Evolutionary conservation across 2,888 invertebrate species (phyloP).

Genomic region (Campoplex nolae): DNA sequence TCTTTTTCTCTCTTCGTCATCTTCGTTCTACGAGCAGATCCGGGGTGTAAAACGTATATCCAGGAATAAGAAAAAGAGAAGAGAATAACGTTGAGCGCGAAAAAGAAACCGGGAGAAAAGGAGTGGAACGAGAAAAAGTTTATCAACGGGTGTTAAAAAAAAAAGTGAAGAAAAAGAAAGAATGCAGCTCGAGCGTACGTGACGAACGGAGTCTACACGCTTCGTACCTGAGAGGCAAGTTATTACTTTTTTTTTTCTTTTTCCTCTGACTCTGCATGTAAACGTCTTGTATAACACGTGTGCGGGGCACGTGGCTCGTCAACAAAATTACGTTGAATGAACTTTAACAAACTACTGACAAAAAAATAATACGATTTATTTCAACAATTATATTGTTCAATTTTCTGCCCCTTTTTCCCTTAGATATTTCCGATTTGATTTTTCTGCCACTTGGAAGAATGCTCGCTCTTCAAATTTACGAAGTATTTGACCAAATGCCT

Average conservation of each 20-base stretch:
- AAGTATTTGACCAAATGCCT: neutral
- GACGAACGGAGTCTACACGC: conserved; percentile 78
- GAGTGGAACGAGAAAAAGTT: conserved; percentile 51
- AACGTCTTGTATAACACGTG: conserved; percentile 22
- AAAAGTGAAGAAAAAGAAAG: conserved; percentile 69
- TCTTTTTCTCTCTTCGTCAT: neutral
- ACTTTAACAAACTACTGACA: neutral
- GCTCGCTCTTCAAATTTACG: neutral
- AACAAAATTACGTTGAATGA: conserved; percentile 6
- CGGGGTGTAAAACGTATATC: conserved; percentile 40
- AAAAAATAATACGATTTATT: neutral
- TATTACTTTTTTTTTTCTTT: conserved; percentile 26
- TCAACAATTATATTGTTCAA: neutral
- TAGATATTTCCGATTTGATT: neutral
- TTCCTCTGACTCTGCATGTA: conserved; percentile 7
- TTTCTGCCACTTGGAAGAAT: neutral
- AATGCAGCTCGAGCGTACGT: conserved; percentile 77
- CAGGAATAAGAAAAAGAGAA: conserved; percentile 29
- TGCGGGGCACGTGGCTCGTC: conserved; percentile 31
- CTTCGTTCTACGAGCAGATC: conserved; percentile 7
- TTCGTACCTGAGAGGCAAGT: conserved; percentile 77
- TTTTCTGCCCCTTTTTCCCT: neutral
- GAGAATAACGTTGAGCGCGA: neutral
- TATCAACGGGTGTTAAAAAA: conserved; percentile 59
- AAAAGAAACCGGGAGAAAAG: conserved; percentile 23